phyloP scores from a whole-genome alignment of 2,888 invertebrate genomes.

The Idaea straminata region DNA sequence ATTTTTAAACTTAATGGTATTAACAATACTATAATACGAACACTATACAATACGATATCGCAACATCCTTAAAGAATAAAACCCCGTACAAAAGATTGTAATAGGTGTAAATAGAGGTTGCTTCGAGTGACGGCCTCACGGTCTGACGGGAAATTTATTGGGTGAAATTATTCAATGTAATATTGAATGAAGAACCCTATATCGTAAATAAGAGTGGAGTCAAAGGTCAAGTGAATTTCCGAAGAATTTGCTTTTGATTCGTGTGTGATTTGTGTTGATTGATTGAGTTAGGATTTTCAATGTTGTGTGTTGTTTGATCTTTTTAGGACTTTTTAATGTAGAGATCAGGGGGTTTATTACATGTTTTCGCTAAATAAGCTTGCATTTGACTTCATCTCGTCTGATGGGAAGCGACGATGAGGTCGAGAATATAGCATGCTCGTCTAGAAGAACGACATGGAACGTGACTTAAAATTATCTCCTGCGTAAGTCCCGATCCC shows the following conservation, averaged over 20 bases:
- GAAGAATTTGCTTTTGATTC: background rate
- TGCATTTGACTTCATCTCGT: no score
- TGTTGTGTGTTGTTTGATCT: background rate
- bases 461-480: no score
- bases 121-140: conserved; percentile 18
- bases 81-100: conserved; percentile 11
- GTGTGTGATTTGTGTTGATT: background rate
- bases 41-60: background rate
- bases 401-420: no score
- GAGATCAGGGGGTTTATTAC: no score
- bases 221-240: background rate
- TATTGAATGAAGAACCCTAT: background rate
- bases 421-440: no score
- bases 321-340: background rate
- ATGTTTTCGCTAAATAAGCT: background rate
- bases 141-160: background rate
- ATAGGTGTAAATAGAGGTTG: conserved; percentile 24
- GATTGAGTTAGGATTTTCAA: background rate
- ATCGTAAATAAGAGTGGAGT: background rate
- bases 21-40: no score
- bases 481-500: no score
- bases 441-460: no score
- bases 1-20: no score
- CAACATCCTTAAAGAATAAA: background rate
- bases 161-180: conserved; percentile 3